phyloP scores from a whole-genome alignment of 2,888 invertebrate species.

The Cheilosia scutellata region DNA sequence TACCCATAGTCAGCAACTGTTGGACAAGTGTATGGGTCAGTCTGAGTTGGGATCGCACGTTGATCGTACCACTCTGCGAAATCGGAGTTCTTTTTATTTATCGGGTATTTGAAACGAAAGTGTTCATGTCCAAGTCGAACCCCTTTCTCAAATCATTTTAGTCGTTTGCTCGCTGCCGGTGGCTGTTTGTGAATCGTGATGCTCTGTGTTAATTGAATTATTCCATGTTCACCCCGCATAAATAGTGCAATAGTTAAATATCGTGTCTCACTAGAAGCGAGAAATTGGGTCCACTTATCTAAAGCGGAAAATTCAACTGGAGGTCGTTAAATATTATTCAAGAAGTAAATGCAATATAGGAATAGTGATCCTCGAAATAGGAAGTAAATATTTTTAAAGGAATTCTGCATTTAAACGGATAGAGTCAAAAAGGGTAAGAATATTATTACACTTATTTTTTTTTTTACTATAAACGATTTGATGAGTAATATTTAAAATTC shows the following conservation, averaged over 20 bases:
- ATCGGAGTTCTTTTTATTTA: conserved; percentile 10
- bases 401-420: not conserved
- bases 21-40: conserved; percentile 50
- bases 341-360: conserved; percentile 3
- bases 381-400: not conserved
- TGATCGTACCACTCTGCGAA: conserved; percentile 33
- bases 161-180: conserved; percentile 5
- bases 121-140: conserved; percentile 13
- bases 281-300: conserved; percentile 27
- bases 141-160: conserved; percentile 28
- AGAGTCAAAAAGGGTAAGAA: not conserved
- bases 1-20: conserved; percentile 49
- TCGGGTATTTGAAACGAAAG: conserved; percentile 5
- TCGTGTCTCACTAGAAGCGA: conserved; percentile 17
- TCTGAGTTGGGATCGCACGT: conserved; percentile 52
- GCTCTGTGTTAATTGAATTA: conserved; percentile 51
- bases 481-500: too few species aligned
- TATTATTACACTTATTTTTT: not conserved
- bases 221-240: conserved; percentile 21
- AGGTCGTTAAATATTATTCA: conserved; percentile 10
- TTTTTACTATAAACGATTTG: too few species aligned
- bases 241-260: conserved; percentile 34
- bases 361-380: conserved; percentile 16
- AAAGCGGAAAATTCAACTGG: not conserved
- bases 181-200: conserved; percentile 26